Conservation (phyloP, 92 coral and sea anemone species). For the Virgularia gustaviana region DNA sequence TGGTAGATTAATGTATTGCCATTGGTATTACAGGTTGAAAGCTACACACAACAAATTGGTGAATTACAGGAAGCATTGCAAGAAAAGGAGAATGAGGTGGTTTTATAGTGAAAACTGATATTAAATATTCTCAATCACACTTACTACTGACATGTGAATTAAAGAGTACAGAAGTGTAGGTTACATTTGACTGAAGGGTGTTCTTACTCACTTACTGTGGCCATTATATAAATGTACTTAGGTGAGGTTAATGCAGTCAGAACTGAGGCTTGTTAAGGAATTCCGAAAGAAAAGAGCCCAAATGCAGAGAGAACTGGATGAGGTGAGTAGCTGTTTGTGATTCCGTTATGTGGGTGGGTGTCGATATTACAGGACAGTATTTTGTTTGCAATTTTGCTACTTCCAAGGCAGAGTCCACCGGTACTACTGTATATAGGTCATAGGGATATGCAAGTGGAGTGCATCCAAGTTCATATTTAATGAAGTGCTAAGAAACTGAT, state of each 20-base stretch:
- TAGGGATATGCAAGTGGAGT: no score
- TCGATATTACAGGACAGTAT: background rate
- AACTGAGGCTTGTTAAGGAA: constrained; percentile 90
- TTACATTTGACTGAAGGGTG: background rate
- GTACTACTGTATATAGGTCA: no score
- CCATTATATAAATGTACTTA: background rate
- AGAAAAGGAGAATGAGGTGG: constrained; percentile 87
- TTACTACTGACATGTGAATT: no score
- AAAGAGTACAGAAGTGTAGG: no score
- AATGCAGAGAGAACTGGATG: constrained; percentile 95
- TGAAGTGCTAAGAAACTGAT: no score
- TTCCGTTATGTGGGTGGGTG: background rate
- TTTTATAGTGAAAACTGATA: background rate
- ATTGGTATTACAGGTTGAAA: constrained; percentile 60
- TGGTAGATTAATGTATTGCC: background rate
- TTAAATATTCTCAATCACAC: no score
- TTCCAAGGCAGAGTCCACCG: background rate
- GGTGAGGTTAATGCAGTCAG: constrained; percentile 96
- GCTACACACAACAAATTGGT: constrained; percentile 70
- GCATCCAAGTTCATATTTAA: no score
- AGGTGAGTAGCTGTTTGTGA: constrained; percentile 57
- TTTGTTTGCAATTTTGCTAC: background rate
- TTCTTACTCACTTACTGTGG: background rate
- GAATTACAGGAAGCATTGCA: constrained; percentile 80
- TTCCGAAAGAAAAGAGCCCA: constrained; percentile 97